These are phyloP conservation scores for Ctenochaetus hawaiiensis DNA, from an alignment of 2,797 vertebrate genomes.

Conservation along the genomic window DNA sequence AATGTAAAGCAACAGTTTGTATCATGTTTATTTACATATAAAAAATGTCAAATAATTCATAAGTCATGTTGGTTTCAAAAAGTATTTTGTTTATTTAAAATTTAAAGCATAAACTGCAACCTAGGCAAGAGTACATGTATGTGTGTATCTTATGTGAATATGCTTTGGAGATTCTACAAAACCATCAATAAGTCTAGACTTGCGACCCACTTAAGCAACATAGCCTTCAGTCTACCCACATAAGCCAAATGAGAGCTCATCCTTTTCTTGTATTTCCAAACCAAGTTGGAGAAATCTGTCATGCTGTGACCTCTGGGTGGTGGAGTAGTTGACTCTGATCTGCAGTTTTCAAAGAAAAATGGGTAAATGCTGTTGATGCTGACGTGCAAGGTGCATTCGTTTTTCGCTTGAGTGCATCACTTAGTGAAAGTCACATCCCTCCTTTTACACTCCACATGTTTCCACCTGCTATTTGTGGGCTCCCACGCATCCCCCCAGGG, in stretches of 20 bases:
- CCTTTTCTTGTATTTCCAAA: constrained; percentile 14
- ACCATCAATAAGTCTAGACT: constrained; percentile 35
- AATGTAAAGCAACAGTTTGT: constrained; percentile 44
- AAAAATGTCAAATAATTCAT: constrained; percentile 43
- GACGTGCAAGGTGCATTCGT: constrained; percentile 29
- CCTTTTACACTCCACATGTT: constrained; percentile 12
- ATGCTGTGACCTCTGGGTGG: not conserved
- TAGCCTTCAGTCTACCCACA: constrained; percentile 12
- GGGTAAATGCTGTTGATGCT: constrained; percentile 28
- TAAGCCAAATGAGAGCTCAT: constrained; percentile 21
- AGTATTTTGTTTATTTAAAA: constrained; percentile 31
- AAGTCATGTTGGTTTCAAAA: constrained; percentile 36
- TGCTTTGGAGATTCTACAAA: constrained; percentile 26
- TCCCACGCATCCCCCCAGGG: constrained; percentile 43
- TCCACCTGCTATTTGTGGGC: constrained; percentile 31
- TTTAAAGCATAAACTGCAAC: constrained; percentile 25
- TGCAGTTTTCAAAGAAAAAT: constrained; percentile 26
- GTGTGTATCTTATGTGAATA: constrained; percentile 1
- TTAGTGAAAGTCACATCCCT: constrained; percentile 45
- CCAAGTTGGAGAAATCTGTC: constrained; percentile 9
- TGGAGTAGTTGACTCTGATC: constrained; percentile 17
- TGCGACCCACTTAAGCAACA: constrained; percentile 27
- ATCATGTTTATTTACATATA: constrained; percentile 38
- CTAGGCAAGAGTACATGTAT: constrained; percentile 1
- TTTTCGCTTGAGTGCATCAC: constrained; percentile 51